These are phyloP conservation scores for Oryzias javanicus DNA, from an alignment of 2,113 vertebrate genomes.

Conservation along the genomic window DNA sequence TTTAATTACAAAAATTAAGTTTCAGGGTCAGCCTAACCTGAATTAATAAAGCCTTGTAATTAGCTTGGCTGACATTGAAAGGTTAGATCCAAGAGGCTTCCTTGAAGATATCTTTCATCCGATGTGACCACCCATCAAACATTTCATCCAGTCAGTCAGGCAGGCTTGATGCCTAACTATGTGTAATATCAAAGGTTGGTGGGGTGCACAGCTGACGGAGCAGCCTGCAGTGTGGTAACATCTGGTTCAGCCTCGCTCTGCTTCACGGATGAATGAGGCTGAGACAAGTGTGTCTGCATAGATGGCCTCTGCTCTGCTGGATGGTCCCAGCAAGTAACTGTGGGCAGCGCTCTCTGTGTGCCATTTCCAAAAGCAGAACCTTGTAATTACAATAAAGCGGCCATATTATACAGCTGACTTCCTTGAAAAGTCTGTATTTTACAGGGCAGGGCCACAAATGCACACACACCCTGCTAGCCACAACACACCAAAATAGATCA, in stretches of 20 bases:
- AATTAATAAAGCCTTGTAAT: constrained; percentile 68
- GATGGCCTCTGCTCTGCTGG: constrained; percentile 38
- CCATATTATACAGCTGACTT: constrained; percentile 80
- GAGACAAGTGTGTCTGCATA: constrained; percentile 21
- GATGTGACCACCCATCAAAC: constrained; percentile 52
- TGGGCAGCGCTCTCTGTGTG: constrained; percentile 57
- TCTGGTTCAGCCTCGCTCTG: constrained; percentile 29
- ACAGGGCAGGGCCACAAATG: constrained; percentile 78
- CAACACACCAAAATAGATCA: constrained; percentile 79
- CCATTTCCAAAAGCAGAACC: constrained; percentile 78
- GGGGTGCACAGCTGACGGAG: constrained; percentile 29
- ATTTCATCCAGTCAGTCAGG: constrained; percentile 11
- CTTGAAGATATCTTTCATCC: constrained; percentile 16
- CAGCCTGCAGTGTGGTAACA: constrained; percentile 6
- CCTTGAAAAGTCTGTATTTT: constrained; percentile 82
- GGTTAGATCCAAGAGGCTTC: constrained; percentile 33
- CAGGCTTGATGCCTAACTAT: neutral
- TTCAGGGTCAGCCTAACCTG: constrained; percentile 27
- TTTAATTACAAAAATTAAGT: constrained; percentile 38
- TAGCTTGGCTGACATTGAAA: constrained; percentile 39
- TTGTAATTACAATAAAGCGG: constrained; percentile 83
- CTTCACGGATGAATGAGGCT: constrained; percentile 13
- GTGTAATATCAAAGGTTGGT: constrained; percentile 14
- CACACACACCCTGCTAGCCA: constrained; percentile 73
- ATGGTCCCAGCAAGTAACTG: constrained; percentile 64